Base-by-base conservation (phyloP, 2,888 invertebrate species). In the Choristoneura rosaceana region DNA sequence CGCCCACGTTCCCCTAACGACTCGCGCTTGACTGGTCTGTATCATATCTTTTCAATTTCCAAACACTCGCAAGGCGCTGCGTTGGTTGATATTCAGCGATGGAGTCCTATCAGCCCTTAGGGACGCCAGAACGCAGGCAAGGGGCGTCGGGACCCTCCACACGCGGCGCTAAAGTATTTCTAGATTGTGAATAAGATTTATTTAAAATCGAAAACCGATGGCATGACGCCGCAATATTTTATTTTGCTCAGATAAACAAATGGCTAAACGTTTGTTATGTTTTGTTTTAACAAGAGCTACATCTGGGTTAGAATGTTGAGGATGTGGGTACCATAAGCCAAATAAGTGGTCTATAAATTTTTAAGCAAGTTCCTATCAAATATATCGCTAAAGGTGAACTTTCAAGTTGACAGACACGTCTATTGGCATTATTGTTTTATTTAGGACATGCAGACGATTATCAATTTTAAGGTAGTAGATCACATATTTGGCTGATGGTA, bases 31-130 rank as follows among this genome's bases (percentile, higher is more conserved):
- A 62, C 62, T 62, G 62, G 12, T 5, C 52, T 52, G 15, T 62
- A 62, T 69, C 62, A 62, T 69, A 69, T 69, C 69, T 69, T 69
- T 69, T 69, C 69, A 69, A 62, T 69, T 62, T 55, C 52, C 43
- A 43, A 69, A 62, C 69, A 69, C 69, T 69, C 62, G 41, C 59
- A 45, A 41, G 66, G 43, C 25, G 66, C 58, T 55, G 67, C 15
- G 59, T n/a, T 38, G 45, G 66, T 66, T 33, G 67, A 67, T 67
- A 67, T 67, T 47, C 69, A 60, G 67, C 60, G 38, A 68, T 43
- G 60, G 69, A 52, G 66, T n/a, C 33, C 25, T 55, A 69, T 33
- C 43, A 61, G 61, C 38, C 68, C 50, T 47, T 47, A 50, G 68
- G 60, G 60, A 68, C 17, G 14, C 15, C 33, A 41, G n/a, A 15